A percentile compares a stretch with the other conserved stretches of the same genome.
Conservation (phyloP, 2,888 invertebrate genomes). For the Prosopocoilus inquinatus region DNA sequence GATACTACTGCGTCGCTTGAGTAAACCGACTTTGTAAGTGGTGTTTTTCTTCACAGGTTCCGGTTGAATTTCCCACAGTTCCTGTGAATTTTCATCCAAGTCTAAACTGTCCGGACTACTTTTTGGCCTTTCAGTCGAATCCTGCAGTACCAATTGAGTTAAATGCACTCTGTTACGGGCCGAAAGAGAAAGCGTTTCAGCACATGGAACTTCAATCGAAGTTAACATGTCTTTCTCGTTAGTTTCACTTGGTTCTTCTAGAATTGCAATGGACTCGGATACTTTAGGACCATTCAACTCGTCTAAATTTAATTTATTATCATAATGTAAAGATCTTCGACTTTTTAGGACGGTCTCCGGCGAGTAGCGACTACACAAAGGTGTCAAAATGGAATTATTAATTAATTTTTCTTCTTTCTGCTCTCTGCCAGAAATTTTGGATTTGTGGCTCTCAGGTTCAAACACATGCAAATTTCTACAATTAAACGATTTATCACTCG, state of each 20-base stretch:
- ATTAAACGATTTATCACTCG: slow-evolving; percentile 13
- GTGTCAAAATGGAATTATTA: slow-evolving; percentile 26
- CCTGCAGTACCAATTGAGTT: slow-evolving; percentile 42
- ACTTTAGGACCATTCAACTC: slow-evolving; percentile 12
- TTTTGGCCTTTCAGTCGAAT: slow-evolving; percentile 42
- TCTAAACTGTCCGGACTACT: slow-evolving; percentile 46
- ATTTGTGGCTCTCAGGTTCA: slow-evolving; percentile 16
- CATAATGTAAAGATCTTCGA: slow-evolving; percentile 18
- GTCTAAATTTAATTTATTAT: slow-evolving; percentile 17
- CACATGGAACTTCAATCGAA: slow-evolving; percentile 30
- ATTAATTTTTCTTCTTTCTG: slow-evolving; percentile 21
- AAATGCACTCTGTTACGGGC: slow-evolving; percentile 39
- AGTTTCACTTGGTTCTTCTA: slow-evolving; percentile 35
- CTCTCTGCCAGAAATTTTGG: slow-evolving; percentile 5
- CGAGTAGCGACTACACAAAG: slow-evolving; percentile 27
- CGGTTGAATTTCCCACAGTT: slow-evolving; percentile 44
- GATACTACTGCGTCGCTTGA: slow-evolving; percentile 40
- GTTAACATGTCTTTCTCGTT: slow-evolving; percentile 27
- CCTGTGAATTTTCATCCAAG: slow-evolving; percentile 43
- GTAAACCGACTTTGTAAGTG: slow-evolving; percentile 41
- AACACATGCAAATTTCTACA: slow-evolving; percentile 27
- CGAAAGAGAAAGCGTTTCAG: slow-evolving; percentile 37
- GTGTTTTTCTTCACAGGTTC: slow-evolving; percentile 38
- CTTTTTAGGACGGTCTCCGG: slow-evolving; percentile 16
- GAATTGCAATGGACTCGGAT: slow-evolving; percentile 33